These are phyloP conservation scores for Pygocentrus nattereri DNA, from an alignment of 2,797 vertebrate species.

Conservation along the genomic window DNA sequence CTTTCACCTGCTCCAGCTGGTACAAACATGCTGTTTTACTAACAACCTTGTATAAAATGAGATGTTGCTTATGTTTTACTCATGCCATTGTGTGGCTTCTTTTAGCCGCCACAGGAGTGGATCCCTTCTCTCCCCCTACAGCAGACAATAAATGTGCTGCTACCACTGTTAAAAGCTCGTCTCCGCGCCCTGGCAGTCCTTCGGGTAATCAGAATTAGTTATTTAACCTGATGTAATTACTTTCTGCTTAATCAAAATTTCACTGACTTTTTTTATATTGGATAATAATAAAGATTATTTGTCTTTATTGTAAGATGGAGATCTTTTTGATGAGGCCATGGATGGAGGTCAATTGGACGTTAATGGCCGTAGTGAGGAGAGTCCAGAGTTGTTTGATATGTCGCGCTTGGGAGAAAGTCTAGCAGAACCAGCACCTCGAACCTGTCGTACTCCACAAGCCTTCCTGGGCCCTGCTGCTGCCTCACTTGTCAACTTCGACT, in stretches of 20 bases:
- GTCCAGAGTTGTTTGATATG: slow-evolving; percentile 84
- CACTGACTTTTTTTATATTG: background rate
- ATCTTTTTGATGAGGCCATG: slow-evolving; percentile 88
- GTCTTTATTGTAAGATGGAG: slow-evolving; percentile 77
- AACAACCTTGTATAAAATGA: background rate
- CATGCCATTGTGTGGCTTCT: slow-evolving; percentile 6
- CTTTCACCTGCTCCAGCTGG: slow-evolving; percentile 66
- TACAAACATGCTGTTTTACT: slow-evolving; percentile 41
- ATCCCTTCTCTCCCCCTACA: slow-evolving; percentile 70
- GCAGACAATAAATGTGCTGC: slow-evolving; percentile 52
- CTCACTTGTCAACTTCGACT: slow-evolving; percentile 92
- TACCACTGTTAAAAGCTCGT: slow-evolving; percentile 49
- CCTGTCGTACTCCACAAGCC: slow-evolving; percentile 85
- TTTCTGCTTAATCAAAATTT: background rate
- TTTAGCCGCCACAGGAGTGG: slow-evolving; percentile 55
- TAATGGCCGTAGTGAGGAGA: slow-evolving; percentile 78
- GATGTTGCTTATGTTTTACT: background rate
- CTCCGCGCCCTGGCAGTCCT: slow-evolving; percentile 71
- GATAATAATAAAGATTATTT: background rate
- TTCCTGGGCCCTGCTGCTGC: slow-evolving; percentile 90
- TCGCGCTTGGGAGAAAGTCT: slow-evolving; percentile 81
- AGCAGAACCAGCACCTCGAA: slow-evolving; percentile 70
- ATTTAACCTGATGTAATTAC: background rate
- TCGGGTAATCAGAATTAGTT: slow-evolving; percentile 67
- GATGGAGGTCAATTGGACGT: slow-evolving; percentile 81